Conservation (phyloP, 1,140 invertebrate genomes). For the Lucilia sericata region DNA sequence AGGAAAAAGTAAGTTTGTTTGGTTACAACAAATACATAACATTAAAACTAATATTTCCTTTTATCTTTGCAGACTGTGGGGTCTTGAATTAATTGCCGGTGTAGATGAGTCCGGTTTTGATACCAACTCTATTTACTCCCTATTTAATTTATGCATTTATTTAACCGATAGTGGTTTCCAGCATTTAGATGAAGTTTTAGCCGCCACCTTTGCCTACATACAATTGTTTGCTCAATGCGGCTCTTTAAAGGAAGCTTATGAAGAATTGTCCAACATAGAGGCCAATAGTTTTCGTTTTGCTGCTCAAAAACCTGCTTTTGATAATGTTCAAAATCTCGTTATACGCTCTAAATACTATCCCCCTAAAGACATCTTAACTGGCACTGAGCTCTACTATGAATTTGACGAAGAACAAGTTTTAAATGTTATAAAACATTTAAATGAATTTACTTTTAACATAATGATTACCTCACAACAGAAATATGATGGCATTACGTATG, state of each 20-base stretch:
- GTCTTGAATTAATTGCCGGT: conserved; percentile 81
- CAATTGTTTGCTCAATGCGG: conserved; percentile 75
- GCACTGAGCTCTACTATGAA: conserved; percentile 80
- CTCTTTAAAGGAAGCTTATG: conserved; percentile 70
- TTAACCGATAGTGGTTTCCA: conserved; percentile 84
- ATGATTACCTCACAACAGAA: conserved; percentile 76
- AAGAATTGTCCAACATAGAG: conserved; percentile 74
- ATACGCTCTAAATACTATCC: conserved; percentile 86
- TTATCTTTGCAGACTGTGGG: conserved; percentile 78
- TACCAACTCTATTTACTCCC: conserved; percentile 77
- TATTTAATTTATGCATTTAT: conserved; percentile 81
- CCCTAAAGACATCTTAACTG: conserved; percentile 82
- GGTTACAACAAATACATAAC: neutral
- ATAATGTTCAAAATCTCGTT: conserved; percentile 83
- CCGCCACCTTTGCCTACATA: conserved; percentile 80
- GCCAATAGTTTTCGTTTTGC: conserved; percentile 79
- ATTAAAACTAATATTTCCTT: neutral
- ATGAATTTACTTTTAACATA: conserved; percentile 80
- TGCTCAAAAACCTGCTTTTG: conserved; percentile 76
- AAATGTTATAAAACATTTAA: conserved; percentile 75
- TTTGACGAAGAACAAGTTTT: conserved; percentile 80
- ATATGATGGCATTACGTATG: conserved; percentile 71
- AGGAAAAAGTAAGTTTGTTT: conserved; percentile 74
- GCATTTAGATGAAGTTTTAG: conserved; percentile 77
- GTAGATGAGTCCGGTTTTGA: conserved; percentile 82